Percentiles rank a stretch among this genome's conserved stretches.
These are phyloP conservation scores for Parapsyche elsis DNA, from an alignment of 1,140 invertebrate genomes.

Conservation along the genomic window DNA sequence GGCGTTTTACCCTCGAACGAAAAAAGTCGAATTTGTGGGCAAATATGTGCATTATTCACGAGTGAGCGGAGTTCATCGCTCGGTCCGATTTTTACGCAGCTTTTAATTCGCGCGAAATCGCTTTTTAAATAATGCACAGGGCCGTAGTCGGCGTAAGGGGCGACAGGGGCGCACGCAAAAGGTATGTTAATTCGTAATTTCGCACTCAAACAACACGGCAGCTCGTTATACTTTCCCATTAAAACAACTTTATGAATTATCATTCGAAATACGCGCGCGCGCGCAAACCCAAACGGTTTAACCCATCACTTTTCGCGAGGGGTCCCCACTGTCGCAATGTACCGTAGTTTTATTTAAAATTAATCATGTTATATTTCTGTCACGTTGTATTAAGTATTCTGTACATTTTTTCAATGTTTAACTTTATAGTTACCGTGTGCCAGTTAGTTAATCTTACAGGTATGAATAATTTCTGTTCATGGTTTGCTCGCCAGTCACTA, in stretches of 20 bases:
- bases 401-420: too few relatives aligned
- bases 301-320: neutral
- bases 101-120: neutral
- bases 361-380: too few relatives aligned
- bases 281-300: conserved; percentile 1
- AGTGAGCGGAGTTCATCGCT: neutral
- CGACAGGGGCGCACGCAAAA: conserved; percentile 16
- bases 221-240: conserved; percentile 38
- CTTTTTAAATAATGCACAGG: conserved; percentile 34
- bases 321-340: neutral
- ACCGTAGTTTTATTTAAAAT: neutral
- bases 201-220: conserved; percentile 31
- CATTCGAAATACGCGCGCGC: conserved; percentile 17
- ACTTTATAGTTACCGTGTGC: neutral
- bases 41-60: neutral
- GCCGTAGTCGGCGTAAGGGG: conserved; percentile 1
- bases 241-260: conserved; percentile 39
- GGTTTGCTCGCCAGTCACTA: conserved; percentile 25
- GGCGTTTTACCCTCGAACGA: too few relatives aligned
- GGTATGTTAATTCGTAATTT: conserved; percentile 38
- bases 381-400: too few relatives aligned
- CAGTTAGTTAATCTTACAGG: too few relatives aligned
- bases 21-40: neutral
- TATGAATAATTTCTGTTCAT: neutral
- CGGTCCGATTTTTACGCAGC: conserved; percentile 10